Base-by-base conservation (phyloP, 1,140 invertebrate species). In the Heliconius himera region DNA sequence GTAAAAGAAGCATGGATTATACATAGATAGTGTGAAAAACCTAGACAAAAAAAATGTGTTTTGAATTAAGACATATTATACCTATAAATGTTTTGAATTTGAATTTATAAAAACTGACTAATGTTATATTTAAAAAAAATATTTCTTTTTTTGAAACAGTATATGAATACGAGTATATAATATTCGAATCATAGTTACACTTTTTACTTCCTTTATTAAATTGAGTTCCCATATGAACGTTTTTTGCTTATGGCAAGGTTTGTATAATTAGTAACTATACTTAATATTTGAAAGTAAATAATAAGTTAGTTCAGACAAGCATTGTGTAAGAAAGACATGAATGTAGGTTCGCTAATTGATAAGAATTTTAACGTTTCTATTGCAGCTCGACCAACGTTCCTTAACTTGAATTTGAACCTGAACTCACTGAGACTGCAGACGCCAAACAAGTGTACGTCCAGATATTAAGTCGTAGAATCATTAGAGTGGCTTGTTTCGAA, bases 311-410 rank as follows among this genome's bases (percentile, higher is more conserved):
- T 66, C 60, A 66, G 22, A 29, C 60, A 66, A 66, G 20, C 26
- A 29, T 66, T 71, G 38, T 71, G 38, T 38, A n/a, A 16, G 33
- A 74, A 51, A 29, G 60, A 49, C 54, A 26, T 71, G 60, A 49
- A 79, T 54, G 72, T 79, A 70, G 74, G 74, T 26, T 76, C 74
- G 74, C 66, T 70, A 76, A 76, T 76, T 76, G 56, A 78, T 81
- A 77, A 81, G 80, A 56, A 74, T 60, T 22, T 81, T 86, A 88
- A 88, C 76, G 72, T 91, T 94, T 94, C 94, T 96, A 95, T 98
- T 98, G 96, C 98, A 99, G 98, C 98, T 95, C 97, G 98, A 91
- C 98, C 98, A 94, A 99, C 98, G 94, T 99, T 98, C 96, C 97
- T 99, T 95, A 99, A 98, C 97, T 96, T 98, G 94, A 98, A 97